Base-by-base conservation (phyloP, 1,140 invertebrate species). In the Nasonia longicornis region DNA sequence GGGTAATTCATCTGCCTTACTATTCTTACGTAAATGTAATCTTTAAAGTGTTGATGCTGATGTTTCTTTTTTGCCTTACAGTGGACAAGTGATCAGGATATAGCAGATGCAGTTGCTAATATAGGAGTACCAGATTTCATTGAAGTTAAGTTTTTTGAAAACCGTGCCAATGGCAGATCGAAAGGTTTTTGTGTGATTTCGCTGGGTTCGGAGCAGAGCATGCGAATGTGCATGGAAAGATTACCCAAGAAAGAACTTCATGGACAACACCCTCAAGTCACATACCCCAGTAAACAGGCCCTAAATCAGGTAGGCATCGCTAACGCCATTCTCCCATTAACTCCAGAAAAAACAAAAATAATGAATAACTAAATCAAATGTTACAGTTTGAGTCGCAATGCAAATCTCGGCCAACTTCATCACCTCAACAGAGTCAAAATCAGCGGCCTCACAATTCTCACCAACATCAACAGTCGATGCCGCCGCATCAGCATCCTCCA, bases 141-240 rank as follows among this genome's bases (percentile, higher is more conserved):
- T 83, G 99, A 99, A 89, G 97, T 99, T 16, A 99, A 99, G 91
- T 99, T 99, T 91, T 99, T 99, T 92, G 98, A 99, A 91, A 99
- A 99, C 92, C 94, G 98, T 85, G 96, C 97, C 14, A 99, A 99
- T 93, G 99, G 99, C 38, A 98, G 99, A 90, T 99, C 97, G 0
- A 99, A 99, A 93, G 99, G 99, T 66, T 98, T 98, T 90, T 98
- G 97, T 89, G 95, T 98, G 22, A 94, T 98, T 84, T 96, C 96
- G 2, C 91, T 99, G 71, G 96, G 96, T 16, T 99, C 97, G 0
- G 98, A 99, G 86, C 93, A 94, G 82, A 99, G 98, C 82, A 94
- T 97, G 86, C 93, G 97, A 81, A 92, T 95, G 80, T 95, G 98
- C 66, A 94, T 99, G 93, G 98, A 99, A 77, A 94, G 97, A 83